These are phyloP conservation scores for Pachyseris speciosa DNA, from an alignment of 64 coral and sea anemone genomes.

Conservation along the genomic window DNA sequence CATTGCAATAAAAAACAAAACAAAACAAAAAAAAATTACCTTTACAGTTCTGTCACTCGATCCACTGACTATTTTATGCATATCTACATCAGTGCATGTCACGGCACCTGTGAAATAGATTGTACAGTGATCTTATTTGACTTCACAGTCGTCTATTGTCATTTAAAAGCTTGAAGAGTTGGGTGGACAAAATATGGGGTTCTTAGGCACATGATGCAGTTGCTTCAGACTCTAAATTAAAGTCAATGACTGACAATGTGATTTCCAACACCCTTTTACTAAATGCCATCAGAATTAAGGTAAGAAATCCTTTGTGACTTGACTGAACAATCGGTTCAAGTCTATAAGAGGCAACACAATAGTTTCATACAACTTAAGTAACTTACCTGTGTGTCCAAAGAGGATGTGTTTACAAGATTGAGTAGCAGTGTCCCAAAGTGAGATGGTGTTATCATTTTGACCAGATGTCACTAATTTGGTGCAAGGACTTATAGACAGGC, in stretches of 20 bases:
- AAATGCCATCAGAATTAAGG: too few species aligned
- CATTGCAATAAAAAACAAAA: too few species aligned
- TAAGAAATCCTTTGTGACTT: too few species aligned
- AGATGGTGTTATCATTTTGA: slow-evolving; percentile 92
- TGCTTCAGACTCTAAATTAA: too few species aligned
- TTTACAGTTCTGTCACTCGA: slow-evolving; percentile 96
- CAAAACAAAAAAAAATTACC: slow-evolving; percentile 56
- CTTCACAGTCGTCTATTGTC: background rate
- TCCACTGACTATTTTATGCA: slow-evolving; percentile 92
- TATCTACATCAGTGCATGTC: slow-evolving; percentile 92
- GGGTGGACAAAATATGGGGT: too few species aligned
- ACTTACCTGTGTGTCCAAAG: slow-evolving; percentile 84
- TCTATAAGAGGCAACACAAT: background rate
- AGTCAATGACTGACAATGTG: too few species aligned
- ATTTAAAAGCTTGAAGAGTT: background rate
- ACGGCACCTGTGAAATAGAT: slow-evolving; percentile 68
- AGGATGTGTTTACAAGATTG: slow-evolving; percentile 72
- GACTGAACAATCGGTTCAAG: too few species aligned
- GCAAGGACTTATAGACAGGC: slow-evolving; percentile 91
- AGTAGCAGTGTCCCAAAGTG: slow-evolving; percentile 83
- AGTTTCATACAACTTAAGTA: too few species aligned
- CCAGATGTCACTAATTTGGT: slow-evolving; percentile 88
- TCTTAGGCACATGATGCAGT: too few species aligned
- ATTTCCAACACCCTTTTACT: too few species aligned
- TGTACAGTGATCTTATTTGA: background rate